Evolutionary conservation across 2,113 vertebrate genomes (phyloP).

Genomic region (Hemibagrus wyckioides): DNA sequence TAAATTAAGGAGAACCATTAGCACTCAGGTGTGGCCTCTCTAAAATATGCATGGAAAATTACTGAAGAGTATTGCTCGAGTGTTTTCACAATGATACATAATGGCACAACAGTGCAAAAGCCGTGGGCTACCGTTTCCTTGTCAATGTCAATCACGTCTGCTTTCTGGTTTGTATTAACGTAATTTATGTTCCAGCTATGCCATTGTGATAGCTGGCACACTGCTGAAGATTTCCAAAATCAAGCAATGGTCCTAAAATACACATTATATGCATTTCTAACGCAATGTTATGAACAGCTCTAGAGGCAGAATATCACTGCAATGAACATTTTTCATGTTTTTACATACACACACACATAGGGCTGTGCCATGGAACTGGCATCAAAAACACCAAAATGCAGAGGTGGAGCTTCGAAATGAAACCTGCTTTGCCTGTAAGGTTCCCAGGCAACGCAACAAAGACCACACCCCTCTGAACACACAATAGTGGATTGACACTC

Average conservation of each 20-base stretch:
- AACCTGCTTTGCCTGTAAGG: constrained; percentile 42
- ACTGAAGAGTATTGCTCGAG: not conserved
- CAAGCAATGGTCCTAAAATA: too few relatives aligned
- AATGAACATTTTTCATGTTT: not conserved
- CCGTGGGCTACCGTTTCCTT: not conserved
- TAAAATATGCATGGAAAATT: not conserved
- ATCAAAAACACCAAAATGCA: not conserved
- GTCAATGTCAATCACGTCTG: not conserved
- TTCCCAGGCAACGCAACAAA: constrained; percentile 51
- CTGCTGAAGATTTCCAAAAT: not conserved
- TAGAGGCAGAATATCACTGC: not conserved
- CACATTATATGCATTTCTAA: not conserved
- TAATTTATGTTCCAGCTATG: not conserved
- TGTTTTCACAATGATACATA: not conserved
- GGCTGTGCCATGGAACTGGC: not conserved
- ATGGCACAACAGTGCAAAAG: not conserved
- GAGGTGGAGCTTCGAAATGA: constrained; percentile 30
- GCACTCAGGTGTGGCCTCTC: not conserved
- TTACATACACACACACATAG: not conserved
- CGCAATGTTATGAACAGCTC: not conserved
- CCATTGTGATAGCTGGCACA: not conserved
- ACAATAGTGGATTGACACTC: constrained; percentile 17
- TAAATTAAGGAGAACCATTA: not conserved
- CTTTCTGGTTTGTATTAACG: not conserved
- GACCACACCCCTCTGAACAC: constrained; percentile 45